These are phyloP conservation scores for Bombus pyrosoma DNA, from an alignment of 1,140 invertebrate species.

Conservation along the genomic window DNA sequence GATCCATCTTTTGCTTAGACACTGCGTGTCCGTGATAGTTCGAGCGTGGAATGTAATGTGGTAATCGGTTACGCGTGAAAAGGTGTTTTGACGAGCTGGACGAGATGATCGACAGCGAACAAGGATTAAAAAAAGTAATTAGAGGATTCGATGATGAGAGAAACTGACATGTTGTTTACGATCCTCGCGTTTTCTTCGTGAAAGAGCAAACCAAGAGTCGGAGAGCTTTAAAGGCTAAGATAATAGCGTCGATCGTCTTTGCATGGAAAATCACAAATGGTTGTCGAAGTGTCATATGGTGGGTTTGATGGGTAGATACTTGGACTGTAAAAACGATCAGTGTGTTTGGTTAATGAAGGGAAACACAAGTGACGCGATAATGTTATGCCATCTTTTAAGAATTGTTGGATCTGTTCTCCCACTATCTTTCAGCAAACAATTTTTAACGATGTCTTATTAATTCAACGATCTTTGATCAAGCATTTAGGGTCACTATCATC, in stretches of 20 bases:
- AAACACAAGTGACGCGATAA: not conserved
- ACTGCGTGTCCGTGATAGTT: not conserved
- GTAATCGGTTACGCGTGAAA: constrained; percentile 30
- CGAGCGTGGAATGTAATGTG: constrained; percentile 19
- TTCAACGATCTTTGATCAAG: not conserved
- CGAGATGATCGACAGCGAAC: constrained; percentile 28
- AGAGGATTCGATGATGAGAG: constrained; percentile 9
- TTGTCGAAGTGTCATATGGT: too few species aligned
- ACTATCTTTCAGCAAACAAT: not conserved
- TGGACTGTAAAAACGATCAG: not conserved
- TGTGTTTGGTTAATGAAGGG: not conserved
- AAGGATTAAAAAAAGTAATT: constrained; percentile 26
- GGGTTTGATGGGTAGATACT: not conserved
- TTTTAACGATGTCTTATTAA: not conserved
- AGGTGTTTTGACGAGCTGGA: constrained; percentile 17
- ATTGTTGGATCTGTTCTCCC: not conserved
- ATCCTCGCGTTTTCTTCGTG: not conserved
- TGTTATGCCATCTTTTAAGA: not conserved
- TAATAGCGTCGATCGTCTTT: not conserved
- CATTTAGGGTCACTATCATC: not conserved
- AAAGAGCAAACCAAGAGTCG: not conserved
- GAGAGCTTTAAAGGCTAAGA: not conserved
- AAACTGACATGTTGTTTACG: constrained; percentile 17
- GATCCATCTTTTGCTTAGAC: constrained; percentile 11
- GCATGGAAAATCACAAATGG: not conserved